A percentile compares a stretch with the other conserved stretches of the same genome.
Conservation (phyloP, 2,888 invertebrate genomes). For the Adineta ricciae region DNA sequence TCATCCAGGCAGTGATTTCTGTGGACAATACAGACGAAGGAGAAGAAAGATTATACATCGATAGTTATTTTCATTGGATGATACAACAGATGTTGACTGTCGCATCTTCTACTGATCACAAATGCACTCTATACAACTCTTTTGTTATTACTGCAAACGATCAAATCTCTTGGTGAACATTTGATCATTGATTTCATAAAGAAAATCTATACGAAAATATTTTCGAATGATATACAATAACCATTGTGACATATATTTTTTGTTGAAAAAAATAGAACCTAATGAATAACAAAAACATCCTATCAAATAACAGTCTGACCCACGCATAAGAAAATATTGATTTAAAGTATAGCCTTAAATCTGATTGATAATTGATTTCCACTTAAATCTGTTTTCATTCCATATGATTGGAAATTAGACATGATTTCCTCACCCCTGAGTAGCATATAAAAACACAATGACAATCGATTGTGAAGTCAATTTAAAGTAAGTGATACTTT, state of each 20-base stretch:
- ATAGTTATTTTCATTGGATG: not conserved
- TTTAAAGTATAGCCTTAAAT: not conserved
- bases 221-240: too few species aligned
- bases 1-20: not conserved
- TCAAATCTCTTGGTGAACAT: not conserved
- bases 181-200: not conserved
- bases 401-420: not conserved
- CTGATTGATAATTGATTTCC: not conserved
- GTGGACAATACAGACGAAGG: not conserved
- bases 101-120: not conserved
- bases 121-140: not conserved
- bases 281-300: too few species aligned
- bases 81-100: too few species aligned
- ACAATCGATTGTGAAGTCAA: not conserved
- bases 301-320: too few species aligned
- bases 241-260: too few species aligned
- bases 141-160: not conserved
- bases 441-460: not conserved
- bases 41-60: not conserved
- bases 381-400: not conserved
- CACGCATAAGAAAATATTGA: not conserved
- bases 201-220: too few species aligned
- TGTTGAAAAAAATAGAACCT: too few species aligned
- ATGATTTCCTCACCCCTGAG: not conserved
- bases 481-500: not conserved